These are phyloP conservation scores for Drosophila yakuba DNA, from an alignment of 1,140 invertebrate genomes.

Conservation along the genomic window DNA sequence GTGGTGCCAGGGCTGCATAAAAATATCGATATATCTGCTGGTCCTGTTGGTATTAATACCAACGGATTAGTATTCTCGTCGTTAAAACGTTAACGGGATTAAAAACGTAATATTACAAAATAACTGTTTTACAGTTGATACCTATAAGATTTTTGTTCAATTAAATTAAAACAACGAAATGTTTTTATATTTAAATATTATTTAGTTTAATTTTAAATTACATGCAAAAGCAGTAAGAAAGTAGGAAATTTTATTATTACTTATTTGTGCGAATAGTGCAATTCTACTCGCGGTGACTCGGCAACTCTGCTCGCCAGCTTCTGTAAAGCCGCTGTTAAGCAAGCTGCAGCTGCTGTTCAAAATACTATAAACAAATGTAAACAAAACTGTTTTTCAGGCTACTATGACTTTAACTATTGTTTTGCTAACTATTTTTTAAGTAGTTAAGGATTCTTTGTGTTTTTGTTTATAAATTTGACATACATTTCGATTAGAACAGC, in stretches of 20 bases:
- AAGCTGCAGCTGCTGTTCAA: constrained; percentile 3
- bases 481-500: constrained; percentile 5
- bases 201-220: no score
- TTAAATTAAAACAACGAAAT: no score
- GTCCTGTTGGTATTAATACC: neutral
- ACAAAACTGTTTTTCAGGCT: constrained; percentile 35
- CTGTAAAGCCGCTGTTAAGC: constrained; percentile 1
- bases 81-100: no score
- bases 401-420: neutral
- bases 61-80: neutral
- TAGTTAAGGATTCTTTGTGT: no score
- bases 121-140: no score
- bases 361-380: constrained; percentile 25
- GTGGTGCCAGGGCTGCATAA: constrained; percentile 38
- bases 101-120: no score
- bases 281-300: neutral
- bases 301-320: neutral
- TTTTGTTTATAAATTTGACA: neutral
- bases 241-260: no score
- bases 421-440: neutral
- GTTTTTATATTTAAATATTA: no score
- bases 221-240: no score
- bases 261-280: no score
- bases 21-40: constrained; percentile 26
- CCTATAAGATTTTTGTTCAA: no score